phyloP scores from a whole-genome alignment of 2,113 vertebrate genomes.

The Vulpes lagopus region DNA sequence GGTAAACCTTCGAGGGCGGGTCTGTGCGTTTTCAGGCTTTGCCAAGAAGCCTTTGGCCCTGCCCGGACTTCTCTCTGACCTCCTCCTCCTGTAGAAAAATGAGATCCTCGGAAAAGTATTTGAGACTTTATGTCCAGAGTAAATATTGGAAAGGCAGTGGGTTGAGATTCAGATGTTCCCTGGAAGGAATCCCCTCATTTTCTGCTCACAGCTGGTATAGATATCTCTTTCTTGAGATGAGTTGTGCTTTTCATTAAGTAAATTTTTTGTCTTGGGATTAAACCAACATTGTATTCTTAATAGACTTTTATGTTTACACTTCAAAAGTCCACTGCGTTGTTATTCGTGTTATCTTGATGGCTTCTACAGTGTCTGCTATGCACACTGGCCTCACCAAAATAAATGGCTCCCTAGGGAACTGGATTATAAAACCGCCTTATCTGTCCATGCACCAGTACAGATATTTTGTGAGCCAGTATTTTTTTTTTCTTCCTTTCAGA shows the following conservation, averaged over 20 bases:
- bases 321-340: constrained; percentile 81
- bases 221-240: constrained; percentile 83
- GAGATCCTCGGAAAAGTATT: constrained; percentile 82
- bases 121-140: constrained; percentile 82
- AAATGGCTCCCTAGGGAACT: constrained; percentile 72
- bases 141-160: constrained; percentile 82
- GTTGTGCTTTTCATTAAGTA: constrained; percentile 85
- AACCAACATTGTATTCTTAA: constrained; percentile 85
- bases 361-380: constrained; percentile 73
- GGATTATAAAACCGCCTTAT: constrained; percentile 75
- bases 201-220: constrained; percentile 82
- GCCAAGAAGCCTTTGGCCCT: constrained; percentile 41
- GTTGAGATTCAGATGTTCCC: constrained; percentile 83
- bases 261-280: constrained; percentile 85
- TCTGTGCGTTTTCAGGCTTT: constrained; percentile 9
- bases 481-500: constrained; percentile 62
- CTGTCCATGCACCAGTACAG: constrained; percentile 44
- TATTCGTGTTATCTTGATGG: constrained; percentile 82
- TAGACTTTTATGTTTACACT: constrained; percentile 86
- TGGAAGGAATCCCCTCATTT: constrained; percentile 79
- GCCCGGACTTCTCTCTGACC: constrained; percentile 68
- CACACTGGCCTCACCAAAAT: constrained; percentile 63
- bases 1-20: not conserved
- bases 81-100: constrained; percentile 77
- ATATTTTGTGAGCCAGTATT: constrained; percentile 62